phyloP scores from a whole-genome alignment of 2,888 invertebrate species.

The Eutolmus rufibarbis region DNA sequence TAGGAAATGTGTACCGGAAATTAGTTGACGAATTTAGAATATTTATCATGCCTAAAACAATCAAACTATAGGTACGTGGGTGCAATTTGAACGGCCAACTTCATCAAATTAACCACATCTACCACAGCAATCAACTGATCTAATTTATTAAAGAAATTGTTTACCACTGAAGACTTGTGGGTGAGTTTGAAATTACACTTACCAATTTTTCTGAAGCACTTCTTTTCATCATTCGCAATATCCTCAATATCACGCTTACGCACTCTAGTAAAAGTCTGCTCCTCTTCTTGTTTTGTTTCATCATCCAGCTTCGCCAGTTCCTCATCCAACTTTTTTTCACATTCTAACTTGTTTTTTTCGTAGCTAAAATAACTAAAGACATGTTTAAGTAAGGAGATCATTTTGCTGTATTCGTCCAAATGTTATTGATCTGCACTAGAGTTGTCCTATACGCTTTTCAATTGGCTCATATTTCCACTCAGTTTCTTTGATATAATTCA shows the following conservation, averaged over 20 bases:
- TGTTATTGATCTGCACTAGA: slow-evolving; percentile 4
- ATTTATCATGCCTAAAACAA: too few species aligned
- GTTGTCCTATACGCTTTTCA: slow-evolving; percentile 72
- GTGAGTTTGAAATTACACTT: background rate
- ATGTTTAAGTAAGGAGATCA: slow-evolving; percentile 64
- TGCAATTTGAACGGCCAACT: too few species aligned
- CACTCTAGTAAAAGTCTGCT: background rate
- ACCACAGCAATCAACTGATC: background rate
- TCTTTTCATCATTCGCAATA: slow-evolving; percentile 46
- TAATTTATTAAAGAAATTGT: background rate
- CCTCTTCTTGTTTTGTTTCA: slow-evolving; percentile 50
- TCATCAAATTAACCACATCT: too few species aligned
- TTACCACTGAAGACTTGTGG: background rate
- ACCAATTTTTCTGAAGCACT: slow-evolving; percentile 54
- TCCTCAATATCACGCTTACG: background rate
- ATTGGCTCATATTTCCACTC: slow-evolving; percentile 81
- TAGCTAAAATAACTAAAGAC: slow-evolving; percentile 61
- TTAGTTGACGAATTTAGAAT: too few species aligned
- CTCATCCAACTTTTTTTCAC: slow-evolving; percentile 62
- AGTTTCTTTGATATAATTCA: slow-evolving; percentile 79
- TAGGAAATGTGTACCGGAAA: too few species aligned
- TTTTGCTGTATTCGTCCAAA: slow-evolving; percentile 52
- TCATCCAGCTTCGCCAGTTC: slow-evolving; percentile 63
- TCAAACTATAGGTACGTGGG: too few species aligned
- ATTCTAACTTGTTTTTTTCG: slow-evolving; percentile 51